These are phyloP conservation scores for Porites rus DNA, from an alignment of 92 coral and sea anemone genomes.

Conservation along the genomic window DNA sequence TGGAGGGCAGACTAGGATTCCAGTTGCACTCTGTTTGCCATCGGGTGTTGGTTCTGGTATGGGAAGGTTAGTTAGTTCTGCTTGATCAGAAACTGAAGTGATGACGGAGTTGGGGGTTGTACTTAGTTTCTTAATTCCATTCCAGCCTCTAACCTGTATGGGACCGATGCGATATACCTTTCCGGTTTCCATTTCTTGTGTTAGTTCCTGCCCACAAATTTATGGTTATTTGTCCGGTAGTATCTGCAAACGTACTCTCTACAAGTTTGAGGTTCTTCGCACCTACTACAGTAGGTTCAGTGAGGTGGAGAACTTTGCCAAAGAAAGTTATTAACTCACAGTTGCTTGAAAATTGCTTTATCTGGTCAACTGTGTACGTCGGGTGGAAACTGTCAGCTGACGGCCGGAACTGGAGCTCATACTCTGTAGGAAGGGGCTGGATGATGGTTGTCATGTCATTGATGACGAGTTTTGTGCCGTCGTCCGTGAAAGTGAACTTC, in stretches of 20 bases:
- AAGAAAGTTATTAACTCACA: slow-evolving; percentile 48
- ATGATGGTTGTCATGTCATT: slow-evolving; percentile 61
- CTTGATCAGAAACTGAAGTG: slow-evolving; percentile 35
- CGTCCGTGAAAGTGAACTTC: slow-evolving; percentile 48
- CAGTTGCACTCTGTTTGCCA: neutral
- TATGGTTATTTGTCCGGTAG: slow-evolving; percentile 46
- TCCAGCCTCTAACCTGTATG: slow-evolving; percentile 46
- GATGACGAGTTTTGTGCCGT: slow-evolving; percentile 41
- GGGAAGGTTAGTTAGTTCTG: slow-evolving; percentile 17
- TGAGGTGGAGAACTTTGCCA: slow-evolving; percentile 45
- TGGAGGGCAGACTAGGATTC: neutral
- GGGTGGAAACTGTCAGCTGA: slow-evolving; percentile 24
- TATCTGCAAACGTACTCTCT: slow-evolving; percentile 43
- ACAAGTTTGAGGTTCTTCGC: slow-evolving; percentile 32
- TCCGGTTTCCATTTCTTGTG: slow-evolving; percentile 37
- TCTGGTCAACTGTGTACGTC: slow-evolving; percentile 23
- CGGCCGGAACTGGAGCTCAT: slow-evolving; percentile 45
- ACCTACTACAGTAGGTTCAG: slow-evolving; percentile 39
- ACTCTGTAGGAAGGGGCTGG: slow-evolving; percentile 8
- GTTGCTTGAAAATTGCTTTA: slow-evolving; percentile 39
- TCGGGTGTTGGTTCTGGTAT: neutral
- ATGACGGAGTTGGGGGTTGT: slow-evolving; percentile 46
- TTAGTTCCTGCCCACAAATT: slow-evolving; percentile 42
- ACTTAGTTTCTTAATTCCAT: slow-evolving; percentile 46
- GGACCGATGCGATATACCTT: slow-evolving; percentile 34